phyloP scores from a whole-genome alignment of 2,113 vertebrate species.

The Puffinus mauretanicus region DNA sequence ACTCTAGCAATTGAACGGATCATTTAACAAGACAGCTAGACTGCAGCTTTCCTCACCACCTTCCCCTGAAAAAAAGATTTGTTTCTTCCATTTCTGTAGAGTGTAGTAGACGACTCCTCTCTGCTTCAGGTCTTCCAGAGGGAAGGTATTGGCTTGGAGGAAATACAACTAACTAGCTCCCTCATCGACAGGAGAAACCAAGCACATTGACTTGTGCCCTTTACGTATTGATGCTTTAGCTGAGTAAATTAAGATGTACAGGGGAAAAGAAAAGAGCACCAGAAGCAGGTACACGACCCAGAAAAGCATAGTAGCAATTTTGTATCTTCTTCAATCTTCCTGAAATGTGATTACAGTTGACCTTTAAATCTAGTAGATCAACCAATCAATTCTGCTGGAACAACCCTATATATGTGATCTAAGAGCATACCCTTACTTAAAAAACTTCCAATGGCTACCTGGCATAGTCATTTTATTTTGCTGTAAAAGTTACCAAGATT shows the following conservation, averaged over 20 bases:
- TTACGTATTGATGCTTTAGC: constrained; percentile 33
- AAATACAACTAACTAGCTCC: background rate
- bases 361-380: constrained; percentile 72
- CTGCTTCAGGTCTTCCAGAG: background rate
- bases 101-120: background rate
- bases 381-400: constrained; percentile 54
- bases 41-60: background rate
- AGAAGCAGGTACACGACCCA: background rate
- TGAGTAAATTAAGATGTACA: constrained; percentile 40
- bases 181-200: constrained; percentile 33
- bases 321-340: constrained; percentile 55
- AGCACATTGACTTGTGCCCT: constrained; percentile 45
- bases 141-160: background rate
- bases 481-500: constrained; percentile 71
- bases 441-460: background rate
- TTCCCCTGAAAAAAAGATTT: background rate
- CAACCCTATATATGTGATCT: background rate
- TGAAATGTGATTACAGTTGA: constrained; percentile 66
- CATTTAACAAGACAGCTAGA: background rate
- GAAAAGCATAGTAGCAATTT: background rate
- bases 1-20: background rate
- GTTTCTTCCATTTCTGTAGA: background rate
- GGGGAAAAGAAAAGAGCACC: constrained; percentile 39
- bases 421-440: background rate
- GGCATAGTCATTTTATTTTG: background rate